Evolutionary conservation across 2,113 vertebrate genomes (phyloP).

Genomic region (Bujurquina vittata): DNA sequence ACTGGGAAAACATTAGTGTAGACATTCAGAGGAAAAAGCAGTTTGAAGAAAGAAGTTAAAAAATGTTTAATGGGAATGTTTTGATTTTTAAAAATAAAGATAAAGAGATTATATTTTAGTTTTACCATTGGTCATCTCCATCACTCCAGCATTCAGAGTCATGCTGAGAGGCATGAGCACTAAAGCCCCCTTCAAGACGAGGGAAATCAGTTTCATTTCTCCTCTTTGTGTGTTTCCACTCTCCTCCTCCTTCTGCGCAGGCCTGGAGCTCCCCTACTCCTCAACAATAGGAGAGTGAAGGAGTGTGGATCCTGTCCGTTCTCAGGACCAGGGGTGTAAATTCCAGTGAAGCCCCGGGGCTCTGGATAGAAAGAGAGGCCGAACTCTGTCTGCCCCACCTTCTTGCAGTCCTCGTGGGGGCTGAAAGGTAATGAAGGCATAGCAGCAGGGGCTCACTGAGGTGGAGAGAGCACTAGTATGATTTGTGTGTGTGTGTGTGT

Average conservation of each 20-base stretch:
- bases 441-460: slow-evolving; percentile 81
- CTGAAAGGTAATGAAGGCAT: slow-evolving; percentile 93
- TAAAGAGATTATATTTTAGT: background rate
- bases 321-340: slow-evolving; percentile 89
- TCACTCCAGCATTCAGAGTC: slow-evolving; percentile 35
- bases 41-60: background rate
- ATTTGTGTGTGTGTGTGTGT: slow-evolving; percentile 2
- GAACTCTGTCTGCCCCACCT: slow-evolving; percentile 80
- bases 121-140: slow-evolving; percentile 43
- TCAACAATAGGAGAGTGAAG: slow-evolving; percentile 69
- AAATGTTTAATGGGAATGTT: background rate
- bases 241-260: slow-evolving; percentile 43
- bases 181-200: slow-evolving; percentile 41
- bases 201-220: slow-evolving; percentile 73
- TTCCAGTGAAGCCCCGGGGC: slow-evolving; percentile 88
- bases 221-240: slow-evolving; percentile 57
- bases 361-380: slow-evolving; percentile 86
- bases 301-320: slow-evolving; percentile 84
- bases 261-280: slow-evolving; percentile 30
- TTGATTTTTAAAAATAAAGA: background rate
- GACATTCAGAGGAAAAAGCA: background rate
- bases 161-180: slow-evolving; percentile 41
- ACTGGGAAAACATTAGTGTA: slow-evolving; percentile 5
- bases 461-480: slow-evolving; percentile 26
- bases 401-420: slow-evolving; percentile 84